These are phyloP conservation scores for Invenusta paracnida DNA, from an alignment of 2,888 invertebrate species.

Conservation along the genomic window DNA sequence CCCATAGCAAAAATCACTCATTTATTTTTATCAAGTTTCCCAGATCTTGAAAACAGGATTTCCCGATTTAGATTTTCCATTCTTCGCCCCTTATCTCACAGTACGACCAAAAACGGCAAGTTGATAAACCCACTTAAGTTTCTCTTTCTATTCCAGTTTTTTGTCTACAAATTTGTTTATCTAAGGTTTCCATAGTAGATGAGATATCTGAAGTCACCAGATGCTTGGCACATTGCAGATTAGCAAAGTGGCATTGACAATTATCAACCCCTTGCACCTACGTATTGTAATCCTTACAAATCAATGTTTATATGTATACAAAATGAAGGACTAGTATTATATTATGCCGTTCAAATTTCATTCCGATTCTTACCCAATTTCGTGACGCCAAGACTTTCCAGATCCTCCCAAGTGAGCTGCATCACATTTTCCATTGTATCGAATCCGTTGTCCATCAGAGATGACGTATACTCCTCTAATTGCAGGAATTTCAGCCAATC, in stretches of 20 bases:
- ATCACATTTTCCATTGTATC: constrained; percentile 67
- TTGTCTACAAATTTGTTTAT: background rate
- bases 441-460: background rate
- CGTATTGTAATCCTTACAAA: too few relatives aligned
- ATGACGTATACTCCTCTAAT: background rate
- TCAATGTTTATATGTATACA: too few relatives aligned
- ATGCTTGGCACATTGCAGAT: too few relatives aligned
- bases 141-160: background rate
- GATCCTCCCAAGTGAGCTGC: constrained; percentile 94
- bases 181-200: background rate
- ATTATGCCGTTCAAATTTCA: too few relatives aligned
- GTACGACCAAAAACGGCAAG: background rate
- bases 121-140: background rate
- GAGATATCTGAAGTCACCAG: background rate
- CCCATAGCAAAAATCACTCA: too few relatives aligned
- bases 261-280: too few relatives aligned
- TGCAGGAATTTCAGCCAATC: background rate
- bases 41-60: background rate
- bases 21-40: background rate
- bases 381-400: constrained; percentile 79
- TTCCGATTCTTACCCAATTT: constrained; percentile 62
- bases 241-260: too few relatives aligned
- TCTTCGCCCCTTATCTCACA: background rate
- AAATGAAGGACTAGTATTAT: too few relatives aligned
- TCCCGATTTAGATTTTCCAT: background rate